Conservation (phyloP, 2,797 vertebrate species). For the Botia kubotai region DNA sequence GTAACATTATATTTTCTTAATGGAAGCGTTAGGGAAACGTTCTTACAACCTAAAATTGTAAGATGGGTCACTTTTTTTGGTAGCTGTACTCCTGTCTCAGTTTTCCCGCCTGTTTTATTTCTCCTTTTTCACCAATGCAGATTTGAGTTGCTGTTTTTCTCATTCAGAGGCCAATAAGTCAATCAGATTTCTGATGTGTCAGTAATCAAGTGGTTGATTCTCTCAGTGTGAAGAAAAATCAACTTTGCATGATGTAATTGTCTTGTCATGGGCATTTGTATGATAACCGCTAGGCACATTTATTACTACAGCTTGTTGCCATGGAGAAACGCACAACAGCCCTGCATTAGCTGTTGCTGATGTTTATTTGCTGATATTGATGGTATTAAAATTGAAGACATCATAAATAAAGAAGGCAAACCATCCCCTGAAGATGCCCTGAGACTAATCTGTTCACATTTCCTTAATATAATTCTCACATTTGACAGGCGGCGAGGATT, state of each 20-base stretch:
- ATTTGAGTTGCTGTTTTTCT: conserved; percentile 21
- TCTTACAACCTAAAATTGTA: neutral
- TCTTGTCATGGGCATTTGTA: conserved; percentile 46
- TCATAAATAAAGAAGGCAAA: conserved; percentile 52
- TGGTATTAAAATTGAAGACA: conserved; percentile 47
- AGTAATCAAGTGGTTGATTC: conserved; percentile 45
- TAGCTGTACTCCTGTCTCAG: neutral
- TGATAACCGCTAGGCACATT: conserved; percentile 39
- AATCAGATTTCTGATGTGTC: conserved; percentile 38
- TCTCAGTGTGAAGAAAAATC: conserved; percentile 47
- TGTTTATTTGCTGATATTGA: conserved; percentile 41
- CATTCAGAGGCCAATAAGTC: conserved; percentile 44
- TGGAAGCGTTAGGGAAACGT: neutral
- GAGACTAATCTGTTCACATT: conserved; percentile 42
- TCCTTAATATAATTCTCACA: conserved; percentile 28
- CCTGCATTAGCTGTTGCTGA: conserved; percentile 23
- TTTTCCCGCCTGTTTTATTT: conserved; percentile 58
- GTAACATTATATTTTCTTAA: no score
- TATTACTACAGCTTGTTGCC: conserved; percentile 43
- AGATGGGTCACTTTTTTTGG: neutral
- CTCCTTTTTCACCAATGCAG: conserved; percentile 24
- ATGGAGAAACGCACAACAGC: conserved; percentile 50
- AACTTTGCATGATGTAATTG: conserved; percentile 56
- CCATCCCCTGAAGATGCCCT: conserved; percentile 13
- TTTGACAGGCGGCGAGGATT: conserved; percentile 11